Evolutionary conservation across 2,888 invertebrate genomes (phyloP), one percentile per base, ranked within the genome.

Genomic region (Pachydiplax longipennis): DNA sequence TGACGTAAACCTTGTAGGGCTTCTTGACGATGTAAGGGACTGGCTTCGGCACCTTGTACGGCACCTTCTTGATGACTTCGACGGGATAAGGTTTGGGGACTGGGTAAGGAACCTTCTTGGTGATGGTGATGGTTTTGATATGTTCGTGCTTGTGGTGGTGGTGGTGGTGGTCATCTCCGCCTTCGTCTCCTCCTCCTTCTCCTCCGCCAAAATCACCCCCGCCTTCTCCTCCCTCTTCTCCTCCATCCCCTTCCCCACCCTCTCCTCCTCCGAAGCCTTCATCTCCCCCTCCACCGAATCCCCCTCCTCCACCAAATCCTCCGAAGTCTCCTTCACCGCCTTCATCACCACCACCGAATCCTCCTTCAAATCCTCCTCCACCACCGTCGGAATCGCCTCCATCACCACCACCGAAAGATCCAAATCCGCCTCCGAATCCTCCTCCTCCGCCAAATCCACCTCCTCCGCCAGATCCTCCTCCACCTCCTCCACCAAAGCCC

Each of bases 1-100:
- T 92, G 58, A 93, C 93, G 40, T 92, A 92, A 90, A 92, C 92
- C 10, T 92, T 92, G 15, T 92, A 92, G 61, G 91, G 92, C 90
- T 92, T 92, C 91, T 92, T 92, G 53, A 53, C 53, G 18, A 53
- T 53, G 53, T 53, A 53, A 31, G 91, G 90, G 80, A 91, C 91
- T 0, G 91, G 91, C 37, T 91, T 90, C 40, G 91, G 91, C 18
- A 81, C 90, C 37, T 44, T 31, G 3, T 58, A 73, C 31, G 82
- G 82, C 53, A 83, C 82, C 15, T 83, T 37, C 31, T 53, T 53
- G 53, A 82, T 25, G 13, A 83, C 82, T n/a, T 83, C 82, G 53
- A 83, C 82, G 48, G 53, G 82, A 48, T 83, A 83, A 31, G 82
- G 82, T 53, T 83, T 83, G 4, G 82, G 82, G 18, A 83, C 82